Evolutionary conservation across 2,797 vertebrate genomes (phyloP).

Genomic region (Coccyzus lansbergi): DNA sequence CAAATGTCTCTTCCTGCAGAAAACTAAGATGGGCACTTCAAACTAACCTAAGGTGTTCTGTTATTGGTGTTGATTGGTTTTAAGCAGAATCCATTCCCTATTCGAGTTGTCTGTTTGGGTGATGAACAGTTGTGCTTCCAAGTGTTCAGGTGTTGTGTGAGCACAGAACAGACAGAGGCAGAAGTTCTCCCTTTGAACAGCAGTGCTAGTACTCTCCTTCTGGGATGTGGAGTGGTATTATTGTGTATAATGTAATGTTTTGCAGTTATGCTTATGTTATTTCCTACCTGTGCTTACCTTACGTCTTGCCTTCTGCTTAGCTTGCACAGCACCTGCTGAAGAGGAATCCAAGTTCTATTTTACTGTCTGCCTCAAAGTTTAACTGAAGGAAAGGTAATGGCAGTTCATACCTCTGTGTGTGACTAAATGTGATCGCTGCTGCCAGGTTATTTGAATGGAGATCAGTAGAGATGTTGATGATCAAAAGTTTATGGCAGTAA

Average conservation of each 20-base stretch:
- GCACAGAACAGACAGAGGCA: neutral
- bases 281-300: neutral
- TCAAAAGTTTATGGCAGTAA: neutral
- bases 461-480: neutral
- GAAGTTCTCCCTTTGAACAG: neutral
- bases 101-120: neutral
- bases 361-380: neutral
- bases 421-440: neutral
- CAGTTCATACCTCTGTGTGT: neutral
- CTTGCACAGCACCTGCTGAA: neutral
- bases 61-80: neutral
- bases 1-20: neutral
- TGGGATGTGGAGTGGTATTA: neutral
- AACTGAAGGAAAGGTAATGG: neutral
- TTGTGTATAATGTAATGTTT: neutral
- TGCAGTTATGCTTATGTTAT: fast-evolving
- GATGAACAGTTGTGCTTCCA: neutral
- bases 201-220: neutral
- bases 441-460: neutral
- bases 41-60: neutral
- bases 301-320: neutral
- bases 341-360: neutral
- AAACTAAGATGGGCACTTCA: neutral
- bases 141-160: neutral
- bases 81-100: neutral